A percentile compares a stretch with the other conserved stretches of the same genome.
phyloP scores from a whole-genome alignment of 2,888 invertebrate genomes.

The Diarsia mendica region DNA sequence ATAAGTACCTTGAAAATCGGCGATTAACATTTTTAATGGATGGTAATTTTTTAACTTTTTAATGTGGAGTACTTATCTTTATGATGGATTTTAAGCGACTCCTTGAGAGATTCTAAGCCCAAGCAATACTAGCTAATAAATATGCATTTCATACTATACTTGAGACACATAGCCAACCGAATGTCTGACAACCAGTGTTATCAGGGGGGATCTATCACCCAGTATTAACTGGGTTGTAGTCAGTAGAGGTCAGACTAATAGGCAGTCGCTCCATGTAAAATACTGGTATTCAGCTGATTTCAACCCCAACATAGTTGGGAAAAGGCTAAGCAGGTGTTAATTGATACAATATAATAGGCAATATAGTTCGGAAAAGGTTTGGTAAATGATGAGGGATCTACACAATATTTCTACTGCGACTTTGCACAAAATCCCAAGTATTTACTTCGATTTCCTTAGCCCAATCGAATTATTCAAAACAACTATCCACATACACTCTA shows the following conservation, averaged over 20 bases:
- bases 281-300: too few relatives aligned
- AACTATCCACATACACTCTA: background rate
- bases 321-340: background rate
- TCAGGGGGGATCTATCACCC: too few relatives aligned
- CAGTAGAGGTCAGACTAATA: too few relatives aligned
- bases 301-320: background rate
- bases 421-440: background rate
- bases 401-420: background rate
- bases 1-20: background rate
- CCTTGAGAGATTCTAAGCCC: background rate
- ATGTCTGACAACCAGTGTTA: too few relatives aligned
- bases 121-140: background rate
- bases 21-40: background rate
- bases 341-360: too few relatives aligned
- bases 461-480: constrained; percentile 17
- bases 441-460: background rate
- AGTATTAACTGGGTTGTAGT: too few relatives aligned
- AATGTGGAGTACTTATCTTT: background rate
- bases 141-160: background rate
- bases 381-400: background rate
- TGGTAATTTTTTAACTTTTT: background rate
- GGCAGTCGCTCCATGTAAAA: too few relatives aligned
- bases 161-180: background rate
- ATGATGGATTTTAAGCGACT: background rate
- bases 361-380: too few relatives aligned